A percentile compares a stretch with the other conserved stretches of the same genome.
Conservation (phyloP, 2,888 invertebrate species). For the Itoplectis maculator region DNA sequence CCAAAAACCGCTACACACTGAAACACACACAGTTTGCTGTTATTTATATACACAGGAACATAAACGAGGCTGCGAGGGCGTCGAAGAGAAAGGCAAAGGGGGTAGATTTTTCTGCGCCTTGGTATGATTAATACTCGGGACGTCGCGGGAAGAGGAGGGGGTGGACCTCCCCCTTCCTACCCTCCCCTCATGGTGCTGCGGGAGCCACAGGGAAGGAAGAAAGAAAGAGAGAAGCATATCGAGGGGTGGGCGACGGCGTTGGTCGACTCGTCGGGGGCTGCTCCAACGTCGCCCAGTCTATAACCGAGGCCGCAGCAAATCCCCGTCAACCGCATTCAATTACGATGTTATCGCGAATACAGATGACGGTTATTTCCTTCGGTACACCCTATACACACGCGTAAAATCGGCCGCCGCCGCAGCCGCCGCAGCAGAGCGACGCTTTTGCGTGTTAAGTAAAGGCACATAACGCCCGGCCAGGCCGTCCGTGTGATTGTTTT, state of each 20-base stretch:
- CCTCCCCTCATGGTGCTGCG: no score
- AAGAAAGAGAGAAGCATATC: conserved; percentile 48
- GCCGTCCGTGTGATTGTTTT: conserved; percentile 83
- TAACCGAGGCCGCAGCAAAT: conserved; percentile 79
- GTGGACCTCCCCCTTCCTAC: no score
- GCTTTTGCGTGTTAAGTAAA: conserved; percentile 73
- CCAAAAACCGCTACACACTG: conserved; percentile 1
- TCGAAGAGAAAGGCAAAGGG: conserved; percentile 63
- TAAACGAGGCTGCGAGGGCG: conserved; percentile 23
- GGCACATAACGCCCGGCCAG: conserved; percentile 77
- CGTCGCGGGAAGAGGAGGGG: conserved; percentile 68
- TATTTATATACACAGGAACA: conserved; percentile 16
- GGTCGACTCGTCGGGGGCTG: conserved; percentile 63
- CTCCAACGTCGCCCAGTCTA: no score
- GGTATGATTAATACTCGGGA: conserved; percentile 82
- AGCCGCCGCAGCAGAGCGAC: conserved; percentile 66
- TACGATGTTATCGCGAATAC: conserved; percentile 85
- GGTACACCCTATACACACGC: conserved; percentile 84
- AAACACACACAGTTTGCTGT: no score
- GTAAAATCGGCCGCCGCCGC: conserved; percentile 70
- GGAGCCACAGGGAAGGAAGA: conserved; percentile 64
- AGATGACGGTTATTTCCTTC: conserved; percentile 85
- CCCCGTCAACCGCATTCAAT: conserved; percentile 85
- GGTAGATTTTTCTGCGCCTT: conserved; percentile 82
- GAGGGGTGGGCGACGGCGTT: conserved; percentile 47